Evolutionary conservation across 2,113 vertebrate genomes (phyloP).

Genomic region (Grus americana): DNA sequence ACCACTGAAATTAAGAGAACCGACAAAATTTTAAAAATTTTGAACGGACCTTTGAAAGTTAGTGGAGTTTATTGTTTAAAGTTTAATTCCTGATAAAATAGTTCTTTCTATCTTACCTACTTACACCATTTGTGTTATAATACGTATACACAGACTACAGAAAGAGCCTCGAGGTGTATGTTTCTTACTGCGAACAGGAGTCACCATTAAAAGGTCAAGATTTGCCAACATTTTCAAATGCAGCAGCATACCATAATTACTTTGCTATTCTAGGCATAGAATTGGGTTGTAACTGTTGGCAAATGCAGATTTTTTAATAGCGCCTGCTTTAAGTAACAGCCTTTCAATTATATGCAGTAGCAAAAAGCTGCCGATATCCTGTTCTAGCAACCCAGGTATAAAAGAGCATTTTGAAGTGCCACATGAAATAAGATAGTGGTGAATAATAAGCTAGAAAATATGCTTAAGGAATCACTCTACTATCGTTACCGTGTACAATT

Average conservation of each 20-base stretch:
- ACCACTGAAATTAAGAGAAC: background rate
- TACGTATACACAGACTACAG: background rate
- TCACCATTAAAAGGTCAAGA: background rate
- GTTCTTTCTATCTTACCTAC: background rate
- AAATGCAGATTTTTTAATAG: background rate
- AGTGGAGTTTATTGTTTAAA: background rate
- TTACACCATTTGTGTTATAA: background rate
- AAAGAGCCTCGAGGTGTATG: background rate
- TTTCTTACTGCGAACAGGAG: background rate
- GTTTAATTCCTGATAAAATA: background rate
- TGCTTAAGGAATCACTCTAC: constrained; percentile 54
- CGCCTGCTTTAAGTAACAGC: background rate
- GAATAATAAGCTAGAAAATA: constrained; percentile 63
- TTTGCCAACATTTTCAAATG: background rate
- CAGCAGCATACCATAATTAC: background rate
- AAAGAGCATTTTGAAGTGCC: constrained; percentile 51
- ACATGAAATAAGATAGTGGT: constrained; percentile 24
- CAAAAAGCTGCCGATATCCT: constrained; percentile 33
- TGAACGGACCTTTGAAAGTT: background rate
- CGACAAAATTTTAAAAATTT: no score
- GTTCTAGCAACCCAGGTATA: constrained; percentile 39
- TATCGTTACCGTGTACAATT: background rate
- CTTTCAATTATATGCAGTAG: constrained; percentile 18
- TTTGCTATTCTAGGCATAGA: background rate
- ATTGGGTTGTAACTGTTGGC: background rate